phyloP scores from a whole-genome alignment of 2,113 vertebrate species.

The Campylorhamphus procurvoides region DNA sequence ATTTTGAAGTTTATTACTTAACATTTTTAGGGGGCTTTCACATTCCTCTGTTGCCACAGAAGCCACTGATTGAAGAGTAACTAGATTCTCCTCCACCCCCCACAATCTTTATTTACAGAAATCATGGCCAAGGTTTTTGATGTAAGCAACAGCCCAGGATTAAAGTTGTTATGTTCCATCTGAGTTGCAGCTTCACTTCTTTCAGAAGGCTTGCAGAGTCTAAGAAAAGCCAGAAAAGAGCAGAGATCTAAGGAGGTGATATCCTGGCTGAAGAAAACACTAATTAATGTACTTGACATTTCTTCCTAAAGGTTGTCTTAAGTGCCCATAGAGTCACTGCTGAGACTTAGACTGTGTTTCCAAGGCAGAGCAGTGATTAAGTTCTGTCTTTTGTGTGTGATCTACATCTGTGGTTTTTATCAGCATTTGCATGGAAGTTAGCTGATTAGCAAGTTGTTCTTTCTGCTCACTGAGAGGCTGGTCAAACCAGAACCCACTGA shows the following conservation, averaged over 20 bases:
- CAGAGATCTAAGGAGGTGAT: not conserved
- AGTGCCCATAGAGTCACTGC: not conserved
- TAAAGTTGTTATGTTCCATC: not conserved
- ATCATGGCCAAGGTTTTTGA: not conserved
- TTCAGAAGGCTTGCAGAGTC: not conserved
- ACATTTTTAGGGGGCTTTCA: not conserved
- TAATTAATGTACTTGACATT: not conserved
- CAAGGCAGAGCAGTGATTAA: not conserved
- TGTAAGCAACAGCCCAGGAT: not conserved
- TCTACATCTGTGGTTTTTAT: not conserved
- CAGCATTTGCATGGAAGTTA: rapidly evolving
- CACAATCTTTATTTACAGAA: not conserved
- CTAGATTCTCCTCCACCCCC: not conserved
- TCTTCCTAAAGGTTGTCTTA: not conserved
- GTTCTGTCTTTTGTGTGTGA: not conserved
- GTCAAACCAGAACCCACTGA: not conserved
- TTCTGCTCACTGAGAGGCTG: not conserved
- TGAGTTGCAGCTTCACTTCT: not conserved
- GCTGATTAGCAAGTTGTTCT: rapidly evolving
- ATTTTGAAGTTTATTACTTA: not conserved
- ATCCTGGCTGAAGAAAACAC: not conserved
- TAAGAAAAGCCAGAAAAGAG: not conserved
- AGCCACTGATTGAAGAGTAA: not conserved
- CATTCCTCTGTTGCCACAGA: not conserved
- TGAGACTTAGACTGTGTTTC: not conserved